Base-by-base conservation (phyloP, 2,113 vertebrate genomes). In the Mandrillus leucophaeus region DNA sequence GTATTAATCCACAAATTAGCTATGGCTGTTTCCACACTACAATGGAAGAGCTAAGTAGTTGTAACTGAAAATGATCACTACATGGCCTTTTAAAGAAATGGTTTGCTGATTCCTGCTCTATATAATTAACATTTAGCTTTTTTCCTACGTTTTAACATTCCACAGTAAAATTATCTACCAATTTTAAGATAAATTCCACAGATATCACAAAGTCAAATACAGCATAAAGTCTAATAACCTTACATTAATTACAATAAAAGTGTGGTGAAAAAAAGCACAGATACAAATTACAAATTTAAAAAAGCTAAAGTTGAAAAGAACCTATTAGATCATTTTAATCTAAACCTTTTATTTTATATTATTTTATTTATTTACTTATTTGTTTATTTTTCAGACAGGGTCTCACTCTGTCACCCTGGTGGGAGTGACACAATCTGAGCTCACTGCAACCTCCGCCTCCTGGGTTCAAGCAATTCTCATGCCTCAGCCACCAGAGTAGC, bases 171-270 rank as follows among this genome's bases (percentile, higher is more conserved):
- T 59, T 91, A 76, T 32, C 73, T 79, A 66, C 20, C 61, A 94
- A 90, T 70, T 88, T 83, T 38, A 90, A 70, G 88, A 84, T 75
- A 87, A 95, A 82, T 86, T 96, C 38, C 84, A 72, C 40, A 86
- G 32, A 27, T 61, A 90, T 75, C 32, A 93, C 45, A 85, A 95
- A 66, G n/a, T 73, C 52, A 66, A 70, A 86, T 20, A 85, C 14
- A 88, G 23, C 17, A 75, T 52, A n/a, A 83, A 81, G 0, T 68
- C 57, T 93, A 95, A 90, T 43, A 91, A 50, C 13, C 27, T 59
- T 43, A 59, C 16, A 43, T 20, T 66, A 90, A 35, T 61, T 72
- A 72, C 1, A 95, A 79, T 66, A 96, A 52, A 78, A 90, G 27
- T 75, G 50, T 18, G 82, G 52, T 64, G 20, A 86, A 48, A 59